Evolutionary conservation across 2,113 vertebrate species (phyloP), one percentile per base, ranked within the genome.

Genomic region (Odocoileus hemionus): DNA sequence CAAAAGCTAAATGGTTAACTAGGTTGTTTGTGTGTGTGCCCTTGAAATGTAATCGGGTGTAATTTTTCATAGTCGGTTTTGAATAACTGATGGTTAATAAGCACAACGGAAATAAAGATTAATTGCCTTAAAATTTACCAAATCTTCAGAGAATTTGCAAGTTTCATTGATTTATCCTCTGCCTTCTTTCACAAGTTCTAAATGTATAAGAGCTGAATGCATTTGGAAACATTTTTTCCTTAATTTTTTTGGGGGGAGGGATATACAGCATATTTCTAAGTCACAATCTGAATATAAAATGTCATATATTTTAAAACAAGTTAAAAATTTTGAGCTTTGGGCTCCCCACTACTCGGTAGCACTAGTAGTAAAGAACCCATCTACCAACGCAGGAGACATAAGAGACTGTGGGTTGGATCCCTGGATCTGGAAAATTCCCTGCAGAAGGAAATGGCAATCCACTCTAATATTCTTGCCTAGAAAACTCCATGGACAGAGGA

Each of bases 41-140:
- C 28, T 45, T 61, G 36, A 82, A 50, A 47, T 7, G 2, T 23
- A 15, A 15, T 7, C 54, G 36, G 6, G 23, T 39, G 14, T 5
- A 30, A 13, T 54, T 67, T 78, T 83, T 87, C 26, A 85, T 52
- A 33, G 4, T 52, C 3, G n/a, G 3, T 84, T 94, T 95, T 76
- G 7, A 84, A 67, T 9, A 74, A 86, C 3, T 25, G 23, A 85
- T 11, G 80, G 17, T 61, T 90, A 92, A 87, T n/a, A 76, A 33
- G 16, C 9, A 84, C 33, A 86, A 17, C 47, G 52, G 82, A 96
- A 95, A 95, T 45, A 88, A 45, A 92, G 64, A 95, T 92, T 67
- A 93, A 74, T 95, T 84, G 19, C 76, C 45, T 88, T 36, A 89
- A 88, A 96, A 61, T 8, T 28, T 76, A 78, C 1, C 21, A 11